These are phyloP conservation scores for Eristalis intricaria DNA, from an alignment of 2,888 invertebrate genomes.

Conservation along the genomic window DNA sequence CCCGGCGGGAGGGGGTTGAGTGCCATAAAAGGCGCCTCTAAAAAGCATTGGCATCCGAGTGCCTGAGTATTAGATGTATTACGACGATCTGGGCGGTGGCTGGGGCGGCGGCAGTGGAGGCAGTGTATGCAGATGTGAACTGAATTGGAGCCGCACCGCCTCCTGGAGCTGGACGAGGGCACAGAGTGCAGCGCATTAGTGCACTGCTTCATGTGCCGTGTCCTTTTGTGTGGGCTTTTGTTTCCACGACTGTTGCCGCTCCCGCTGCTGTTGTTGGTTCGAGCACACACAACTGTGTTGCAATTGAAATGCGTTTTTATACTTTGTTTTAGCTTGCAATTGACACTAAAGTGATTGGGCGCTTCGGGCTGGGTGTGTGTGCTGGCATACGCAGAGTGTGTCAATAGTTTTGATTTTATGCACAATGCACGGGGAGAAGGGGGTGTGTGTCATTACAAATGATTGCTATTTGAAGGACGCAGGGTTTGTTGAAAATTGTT, in stretches of 20 bases:
- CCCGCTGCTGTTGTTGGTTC: not conserved
- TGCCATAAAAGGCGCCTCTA: slow-evolving; percentile 46
- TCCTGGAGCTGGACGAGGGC: not conserved
- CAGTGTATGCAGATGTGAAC: slow-evolving; percentile 31
- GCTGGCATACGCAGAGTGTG: slow-evolving; percentile 24
- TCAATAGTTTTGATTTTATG: slow-evolving; percentile 53
- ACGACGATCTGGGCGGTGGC: slow-evolving; percentile 24
- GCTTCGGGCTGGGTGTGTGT: slow-evolving; percentile 35
- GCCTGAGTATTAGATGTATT: slow-evolving; percentile 6
- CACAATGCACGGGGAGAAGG: not conserved
- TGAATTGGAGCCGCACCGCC: not conserved
- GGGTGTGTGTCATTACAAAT: slow-evolving; percentile 3
- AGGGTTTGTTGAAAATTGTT: not conserved
- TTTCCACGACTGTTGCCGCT: not conserved
- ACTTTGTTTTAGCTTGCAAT: slow-evolving; percentile 40
- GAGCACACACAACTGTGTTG: slow-evolving; percentile 23
- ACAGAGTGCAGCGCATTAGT: slow-evolving; percentile 49
- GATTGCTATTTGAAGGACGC: slow-evolving; percentile 8
- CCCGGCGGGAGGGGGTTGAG: not conserved
- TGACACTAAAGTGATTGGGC: slow-evolving; percentile 65
- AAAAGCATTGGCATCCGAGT: slow-evolving; percentile 25
- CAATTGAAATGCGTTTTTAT: slow-evolving; percentile 45
- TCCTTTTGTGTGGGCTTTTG: slow-evolving; percentile 46
- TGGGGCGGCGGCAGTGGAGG: not conserved
- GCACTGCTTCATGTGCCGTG: slow-evolving; percentile 33